These are phyloP conservation scores for Myiopsitta monachus DNA, from an alignment of 2,113 vertebrate genomes.

Conservation along the genomic window DNA sequence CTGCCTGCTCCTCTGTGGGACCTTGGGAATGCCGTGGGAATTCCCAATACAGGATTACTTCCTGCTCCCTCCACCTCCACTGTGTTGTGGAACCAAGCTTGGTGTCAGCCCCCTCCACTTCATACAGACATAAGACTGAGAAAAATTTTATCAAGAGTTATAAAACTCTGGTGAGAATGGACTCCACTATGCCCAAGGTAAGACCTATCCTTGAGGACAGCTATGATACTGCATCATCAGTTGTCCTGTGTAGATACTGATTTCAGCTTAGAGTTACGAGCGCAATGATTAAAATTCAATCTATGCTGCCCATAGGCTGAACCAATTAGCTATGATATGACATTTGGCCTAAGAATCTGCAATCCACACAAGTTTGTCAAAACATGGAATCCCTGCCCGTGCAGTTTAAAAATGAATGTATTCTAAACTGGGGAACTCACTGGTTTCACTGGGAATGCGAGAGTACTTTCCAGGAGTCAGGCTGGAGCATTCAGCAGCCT, in stretches of 20 bases:
- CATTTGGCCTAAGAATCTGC: not conserved
- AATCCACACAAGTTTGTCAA: not conserved
- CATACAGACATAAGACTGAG: not conserved
- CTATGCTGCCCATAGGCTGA: not conserved
- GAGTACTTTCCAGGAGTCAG: constrained; percentile 1
- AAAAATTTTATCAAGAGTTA: not conserved
- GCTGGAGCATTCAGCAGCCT: not conserved
- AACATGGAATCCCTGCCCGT: not conserved
- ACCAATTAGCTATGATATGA: not conserved
- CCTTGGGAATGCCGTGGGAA: not conserved
- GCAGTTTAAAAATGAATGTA: not conserved
- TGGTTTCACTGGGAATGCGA: constrained; percentile 1
- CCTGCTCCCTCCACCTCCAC: not conserved
- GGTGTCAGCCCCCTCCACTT: not conserved
- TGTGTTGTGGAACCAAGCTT: not conserved
- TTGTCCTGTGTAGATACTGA: not conserved
- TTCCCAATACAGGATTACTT: accelerated
- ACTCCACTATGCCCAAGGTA: not conserved
- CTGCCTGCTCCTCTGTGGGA: not conserved
- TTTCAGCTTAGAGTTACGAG: not conserved
- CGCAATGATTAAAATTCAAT: not conserved
- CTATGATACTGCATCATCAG: not conserved
- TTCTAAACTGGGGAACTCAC: not conserved
- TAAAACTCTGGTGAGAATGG: not conserved
- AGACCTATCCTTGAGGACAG: not conserved